Conservation (phyloP, 2,888 invertebrate genomes). For the Eristalis pertinax region DNA sequence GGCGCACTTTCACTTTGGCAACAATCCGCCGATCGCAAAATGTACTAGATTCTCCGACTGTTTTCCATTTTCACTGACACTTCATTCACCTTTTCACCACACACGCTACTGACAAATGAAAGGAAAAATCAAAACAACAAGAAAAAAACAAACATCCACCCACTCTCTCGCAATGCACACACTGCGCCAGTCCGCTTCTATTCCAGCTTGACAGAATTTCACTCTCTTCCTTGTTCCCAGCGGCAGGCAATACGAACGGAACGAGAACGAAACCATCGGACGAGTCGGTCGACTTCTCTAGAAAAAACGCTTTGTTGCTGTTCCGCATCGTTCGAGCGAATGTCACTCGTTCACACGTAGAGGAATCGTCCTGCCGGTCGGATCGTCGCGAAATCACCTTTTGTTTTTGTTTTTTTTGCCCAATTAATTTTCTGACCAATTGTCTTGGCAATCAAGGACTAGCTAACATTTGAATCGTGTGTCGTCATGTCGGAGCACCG, state of each 20-base stretch:
- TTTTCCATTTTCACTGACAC: not conserved
- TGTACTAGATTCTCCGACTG: not conserved
- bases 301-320: constrained; percentile 37
- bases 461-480: not conserved
- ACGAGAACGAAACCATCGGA: constrained; percentile 36
- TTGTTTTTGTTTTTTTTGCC: constrained; percentile 36
- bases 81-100: not conserved
- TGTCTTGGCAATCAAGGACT: constrained; percentile 3
- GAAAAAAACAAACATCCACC: not conserved
- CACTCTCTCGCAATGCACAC: not conserved
- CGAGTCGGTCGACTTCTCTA: constrained; percentile 29
- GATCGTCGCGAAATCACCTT: constrained; percentile 43
- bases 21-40: not conserved
- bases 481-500: not conserved
- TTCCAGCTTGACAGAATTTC: constrained; percentile 14
- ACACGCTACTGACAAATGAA: not conserved
- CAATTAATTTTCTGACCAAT: constrained; percentile 26
- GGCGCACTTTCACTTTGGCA: not conserved
- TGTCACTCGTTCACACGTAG: constrained; percentile 68
- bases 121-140: not conserved
- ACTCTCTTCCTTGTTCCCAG: constrained; percentile 15
- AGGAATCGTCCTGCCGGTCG: constrained; percentile 56
- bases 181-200: constrained; percentile 20
- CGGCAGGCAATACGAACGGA: constrained; percentile 26
- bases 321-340: constrained; percentile 17